A percentile compares a stretch with the other conserved stretches of the same genome.
Conservation (phyloP, 2,113 vertebrate species). For the Anoura caudifer region DNA sequence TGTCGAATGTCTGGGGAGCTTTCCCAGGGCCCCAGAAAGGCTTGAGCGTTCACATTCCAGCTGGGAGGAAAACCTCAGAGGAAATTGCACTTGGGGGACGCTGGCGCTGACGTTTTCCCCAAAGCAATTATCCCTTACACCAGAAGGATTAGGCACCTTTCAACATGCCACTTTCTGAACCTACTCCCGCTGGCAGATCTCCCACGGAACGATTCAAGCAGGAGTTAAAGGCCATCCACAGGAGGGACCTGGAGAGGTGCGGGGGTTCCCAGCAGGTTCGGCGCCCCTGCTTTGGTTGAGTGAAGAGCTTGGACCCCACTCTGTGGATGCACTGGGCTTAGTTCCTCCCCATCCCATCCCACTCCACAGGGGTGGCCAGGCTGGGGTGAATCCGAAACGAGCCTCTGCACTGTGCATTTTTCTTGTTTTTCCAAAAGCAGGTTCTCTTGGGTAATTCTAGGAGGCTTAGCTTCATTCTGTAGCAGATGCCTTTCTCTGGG, state of each 20-base stretch:
- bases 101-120: slow-evolving; percentile 42
- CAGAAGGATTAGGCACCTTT: not conserved
- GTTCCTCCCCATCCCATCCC: rapidly evolving
- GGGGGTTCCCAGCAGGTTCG: not conserved
- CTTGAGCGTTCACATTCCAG: slow-evolving; percentile 11
- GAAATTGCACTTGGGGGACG: not conserved
- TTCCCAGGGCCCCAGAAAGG: slow-evolving; percentile 11
- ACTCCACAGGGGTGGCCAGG: not conserved
- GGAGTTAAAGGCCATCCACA: not conserved
- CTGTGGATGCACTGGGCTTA: rapidly evolving
- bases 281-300: not conserved
- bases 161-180: slow-evolving; percentile 13
- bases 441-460: not conserved
- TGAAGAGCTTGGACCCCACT: not conserved
- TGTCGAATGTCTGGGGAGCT: not conserved
- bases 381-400: not conserved
- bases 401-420: not conserved
- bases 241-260: not conserved
- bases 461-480: not conserved
- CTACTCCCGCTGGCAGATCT: not conserved
- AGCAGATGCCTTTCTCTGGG: not conserved
- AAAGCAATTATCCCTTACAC: not conserved
- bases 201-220: not conserved
- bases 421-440: not conserved
- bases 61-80: slow-evolving; percentile 45